Evolutionary conservation across 2,797 vertebrate species (phyloP).

Genomic region (Gymnocypris eckloni): DNA sequence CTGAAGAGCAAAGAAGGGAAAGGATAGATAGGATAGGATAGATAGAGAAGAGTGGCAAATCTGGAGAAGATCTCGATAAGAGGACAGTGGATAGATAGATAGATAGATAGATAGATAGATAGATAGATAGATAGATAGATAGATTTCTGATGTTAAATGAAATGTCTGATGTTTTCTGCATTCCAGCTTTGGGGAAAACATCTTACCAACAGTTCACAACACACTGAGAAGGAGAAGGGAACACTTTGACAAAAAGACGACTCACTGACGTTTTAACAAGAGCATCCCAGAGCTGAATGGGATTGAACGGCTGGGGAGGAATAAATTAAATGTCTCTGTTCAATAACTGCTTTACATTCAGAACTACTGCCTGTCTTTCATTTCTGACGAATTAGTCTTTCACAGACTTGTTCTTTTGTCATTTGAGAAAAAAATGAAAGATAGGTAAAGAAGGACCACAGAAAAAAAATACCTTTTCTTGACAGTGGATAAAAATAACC

Average conservation of each 20-base stretch:
- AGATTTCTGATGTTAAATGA: neutral
- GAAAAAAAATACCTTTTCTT: neutral
- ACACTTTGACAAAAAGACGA: constrained; percentile 67
- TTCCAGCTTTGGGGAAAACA: constrained; percentile 79
- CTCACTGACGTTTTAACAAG: constrained; percentile 79
- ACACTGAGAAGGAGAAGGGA: constrained; percentile 72
- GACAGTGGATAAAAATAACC: constrained; percentile 47
- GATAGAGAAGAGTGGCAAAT: too few relatives aligned
- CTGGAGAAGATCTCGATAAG: too few relatives aligned
- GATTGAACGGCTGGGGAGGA: constrained; percentile 6
- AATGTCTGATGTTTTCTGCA: constrained; percentile 33
- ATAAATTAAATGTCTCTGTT: neutral
- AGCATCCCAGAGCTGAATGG: constrained; percentile 65
- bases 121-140: too few relatives aligned
- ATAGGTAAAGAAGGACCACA: neutral
- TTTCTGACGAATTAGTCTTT: neutral
- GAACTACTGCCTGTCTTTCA: neutral
- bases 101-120: too few relatives aligned
- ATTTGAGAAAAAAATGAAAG: neutral
- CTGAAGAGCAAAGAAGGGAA: too few relatives aligned
- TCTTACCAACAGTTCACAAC: constrained; percentile 68
- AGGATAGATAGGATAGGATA: neutral
- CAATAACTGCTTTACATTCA: neutral
- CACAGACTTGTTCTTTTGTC: neutral
- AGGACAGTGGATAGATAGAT: too few relatives aligned